Conservation (phyloP, 2,888 invertebrate genomes). For the Tetranychus truncatus region DNA sequence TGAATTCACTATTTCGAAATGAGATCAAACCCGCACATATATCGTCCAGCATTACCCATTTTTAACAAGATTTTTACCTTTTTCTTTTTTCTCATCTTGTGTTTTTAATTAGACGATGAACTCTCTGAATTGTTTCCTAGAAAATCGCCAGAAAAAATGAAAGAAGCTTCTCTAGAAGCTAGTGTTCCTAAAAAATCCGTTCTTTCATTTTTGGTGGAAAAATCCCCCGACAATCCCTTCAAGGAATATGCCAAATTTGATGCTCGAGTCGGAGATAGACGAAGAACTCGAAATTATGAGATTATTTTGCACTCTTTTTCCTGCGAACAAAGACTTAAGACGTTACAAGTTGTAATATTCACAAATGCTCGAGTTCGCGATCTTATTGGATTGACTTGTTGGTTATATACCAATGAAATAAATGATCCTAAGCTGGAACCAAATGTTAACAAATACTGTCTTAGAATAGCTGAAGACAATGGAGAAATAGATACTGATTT, state of each 20-base stretch:
- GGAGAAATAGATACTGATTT: slow-evolving; percentile 86
- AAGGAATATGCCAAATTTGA: slow-evolving; percentile 76
- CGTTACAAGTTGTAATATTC: slow-evolving; percentile 25
- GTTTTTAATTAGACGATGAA: slow-evolving; percentile 23
- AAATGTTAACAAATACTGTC: slow-evolving; percentile 52
- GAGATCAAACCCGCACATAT: too few relatives aligned
- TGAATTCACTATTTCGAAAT: too few relatives aligned
- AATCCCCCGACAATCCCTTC: slow-evolving; percentile 67
- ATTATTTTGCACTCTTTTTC: slow-evolving; percentile 76
- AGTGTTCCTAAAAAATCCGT: slow-evolving; percentile 38
- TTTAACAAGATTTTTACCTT: too few relatives aligned
- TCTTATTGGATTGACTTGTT: slow-evolving; percentile 77
- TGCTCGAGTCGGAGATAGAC: slow-evolving; percentile 43
- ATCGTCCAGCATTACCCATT: too few relatives aligned
- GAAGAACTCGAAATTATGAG: slow-evolving; percentile 53
- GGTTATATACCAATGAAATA: slow-evolving; percentile 36
- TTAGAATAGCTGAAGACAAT: slow-evolving; percentile 87
- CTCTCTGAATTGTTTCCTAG: slow-evolving; percentile 27
- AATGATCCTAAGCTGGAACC: slow-evolving; percentile 43
- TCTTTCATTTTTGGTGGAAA: slow-evolving; percentile 53
- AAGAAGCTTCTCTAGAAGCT: neutral
- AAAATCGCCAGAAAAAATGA: slow-evolving; percentile 24
- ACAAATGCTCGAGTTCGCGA: slow-evolving; percentile 37
- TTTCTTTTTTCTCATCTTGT: neutral
- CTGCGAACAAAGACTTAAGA: slow-evolving; percentile 55